phyloP scores from a whole-genome alignment of 2,888 invertebrate species.

The Pachymerium ferrugineum region DNA sequence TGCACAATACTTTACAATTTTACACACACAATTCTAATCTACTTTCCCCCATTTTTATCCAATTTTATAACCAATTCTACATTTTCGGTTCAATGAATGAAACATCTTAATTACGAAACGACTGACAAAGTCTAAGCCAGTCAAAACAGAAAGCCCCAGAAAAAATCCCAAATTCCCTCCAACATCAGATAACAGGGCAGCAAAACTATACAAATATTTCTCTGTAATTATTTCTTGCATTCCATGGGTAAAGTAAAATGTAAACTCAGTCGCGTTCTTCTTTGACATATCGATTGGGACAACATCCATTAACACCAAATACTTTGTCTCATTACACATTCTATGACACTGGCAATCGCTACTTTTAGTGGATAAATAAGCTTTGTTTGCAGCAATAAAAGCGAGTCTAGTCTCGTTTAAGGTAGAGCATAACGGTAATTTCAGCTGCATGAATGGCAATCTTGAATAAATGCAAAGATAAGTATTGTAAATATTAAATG shows the following conservation, averaged over 20 bases:
- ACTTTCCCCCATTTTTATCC: too few species aligned
- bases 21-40: too few species aligned
- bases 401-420: background rate
- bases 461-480: background rate
- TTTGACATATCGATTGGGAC: background rate
- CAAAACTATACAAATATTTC: background rate
- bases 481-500: background rate
- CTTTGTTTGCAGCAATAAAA: background rate
- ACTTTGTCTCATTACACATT: background rate
- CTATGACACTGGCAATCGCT: constrained; percentile 2
- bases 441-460: constrained; percentile 3
- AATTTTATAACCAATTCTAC: too few species aligned
- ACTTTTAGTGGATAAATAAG: background rate
- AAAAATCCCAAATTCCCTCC: background rate
- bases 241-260: background rate
- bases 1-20: too few species aligned
- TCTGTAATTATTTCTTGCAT: background rate
- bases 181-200: background rate
- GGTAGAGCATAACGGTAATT: background rate
- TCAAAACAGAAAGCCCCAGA: background rate
- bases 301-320: background rate
- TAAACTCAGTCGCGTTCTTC: background rate
- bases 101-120: background rate
- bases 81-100: too few species aligned
- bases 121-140: background rate